Base-by-base conservation (phyloP, 2,888 invertebrate genomes). In the Tenodera sinensis region DNA sequence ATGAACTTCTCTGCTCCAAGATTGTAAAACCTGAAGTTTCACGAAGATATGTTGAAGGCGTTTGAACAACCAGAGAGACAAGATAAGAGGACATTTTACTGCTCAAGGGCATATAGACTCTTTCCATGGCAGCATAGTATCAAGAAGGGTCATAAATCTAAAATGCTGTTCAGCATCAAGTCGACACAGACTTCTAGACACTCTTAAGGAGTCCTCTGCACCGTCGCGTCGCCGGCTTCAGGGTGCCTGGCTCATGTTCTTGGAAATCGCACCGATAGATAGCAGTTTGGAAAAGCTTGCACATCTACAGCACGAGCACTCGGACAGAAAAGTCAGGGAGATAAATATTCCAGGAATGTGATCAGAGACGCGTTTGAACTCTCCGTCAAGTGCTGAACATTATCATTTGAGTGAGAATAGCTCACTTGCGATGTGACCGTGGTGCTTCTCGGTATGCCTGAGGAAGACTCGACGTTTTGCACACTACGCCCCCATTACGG, bases 391-490 rank as follows among this genome's bases (percentile, higher is more conserved):
- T 71, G 54, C 6, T 71, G 54, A 71, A 71, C 54, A 20, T 71
- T 25, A 71, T 71, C 54, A 12, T 42, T 71, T 15, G 20, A 71
- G 54, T 71, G 15, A 15, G 20, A 71, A 20, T 3, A 25, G 1
- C 54, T 71, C 54, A 71, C 54, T 71, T 71, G 54, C 54, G 54
- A 71, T 71, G 54, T 71, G 54, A 71, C 20, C 54, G 54, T 20
- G 15, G 15, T 71, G 20, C 54, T 20, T 20, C 54, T 71, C 54
- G 54, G 54, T 71, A 89, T 93, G 93, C 6, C 91, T 95, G 81
- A 94, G 94, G 30, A 95, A 95, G 84, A 95, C 8, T 30, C 84
- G 28, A 30, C 84, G 25, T 27, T 30, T 34, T 28, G 54, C 54
- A 71, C 54, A 71, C 54, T 71, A 28, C 71, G 71, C 82, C 83